Conservation (phyloP, 1,140 invertebrate genomes). For the Eumaeus atala region DNA sequence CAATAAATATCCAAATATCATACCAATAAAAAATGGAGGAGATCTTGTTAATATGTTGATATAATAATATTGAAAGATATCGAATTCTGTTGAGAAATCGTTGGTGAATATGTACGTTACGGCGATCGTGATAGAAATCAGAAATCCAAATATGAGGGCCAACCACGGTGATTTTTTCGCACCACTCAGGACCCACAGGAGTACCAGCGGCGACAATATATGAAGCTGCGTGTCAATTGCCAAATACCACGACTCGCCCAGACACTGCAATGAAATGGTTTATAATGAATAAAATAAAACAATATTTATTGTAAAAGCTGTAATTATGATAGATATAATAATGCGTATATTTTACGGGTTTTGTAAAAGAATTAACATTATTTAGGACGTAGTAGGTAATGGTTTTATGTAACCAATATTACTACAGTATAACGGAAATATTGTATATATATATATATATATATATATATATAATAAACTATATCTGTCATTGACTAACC, state of each 20-base stretch:
- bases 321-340: too few relatives aligned
- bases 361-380: too few relatives aligned
- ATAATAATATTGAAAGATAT: constrained; percentile 31
- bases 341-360: too few relatives aligned
- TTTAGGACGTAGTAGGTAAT: too few relatives aligned
- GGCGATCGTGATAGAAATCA: constrained; percentile 24
- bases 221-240: constrained; percentile 75
- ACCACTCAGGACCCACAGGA: constrained; percentile 52
- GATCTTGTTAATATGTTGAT: constrained; percentile 37
- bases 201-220: constrained; percentile 61
- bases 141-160: constrained; percentile 23
- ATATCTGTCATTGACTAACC: constrained; percentile 29
- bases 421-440: too few relatives aligned
- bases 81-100: constrained; percentile 25
- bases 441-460: too few relatives aligned
- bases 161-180: constrained; percentile 31
- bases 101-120: constrained; percentile 48
- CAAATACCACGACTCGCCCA: constrained; percentile 75
- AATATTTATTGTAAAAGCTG: too few relatives aligned
- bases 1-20: constrained; percentile 73
- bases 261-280: constrained; percentile 69
- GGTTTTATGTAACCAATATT: too few relatives aligned
- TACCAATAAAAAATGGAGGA: constrained; percentile 77
- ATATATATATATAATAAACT: too few relatives aligned
- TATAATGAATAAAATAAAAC: not conserved